These are phyloP conservation scores for Tanaodytes sp. DNA, from an alignment of 2,888 invertebrate species.

Conservation along the genomic window DNA sequence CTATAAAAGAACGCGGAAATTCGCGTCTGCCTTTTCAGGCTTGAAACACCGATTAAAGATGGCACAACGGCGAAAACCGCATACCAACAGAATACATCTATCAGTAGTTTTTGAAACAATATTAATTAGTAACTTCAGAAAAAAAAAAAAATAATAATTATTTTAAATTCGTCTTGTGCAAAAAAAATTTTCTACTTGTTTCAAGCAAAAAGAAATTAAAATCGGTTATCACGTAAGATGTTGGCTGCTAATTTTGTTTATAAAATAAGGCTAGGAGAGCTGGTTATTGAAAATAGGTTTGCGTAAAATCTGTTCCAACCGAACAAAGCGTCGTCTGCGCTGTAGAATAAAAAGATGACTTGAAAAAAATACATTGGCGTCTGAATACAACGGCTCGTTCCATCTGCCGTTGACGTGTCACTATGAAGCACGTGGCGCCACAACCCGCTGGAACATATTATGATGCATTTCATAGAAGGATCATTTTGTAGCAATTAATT, in stretches of 20 bases:
- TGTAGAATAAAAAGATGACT: constrained; percentile 24
- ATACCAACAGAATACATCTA: no score
- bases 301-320: not conserved
- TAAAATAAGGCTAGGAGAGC: no score
- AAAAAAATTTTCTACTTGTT: constrained; percentile 4
- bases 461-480: constrained; percentile 10
- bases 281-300: not conserved
- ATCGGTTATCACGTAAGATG: not conserved
- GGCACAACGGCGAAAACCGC: no score
- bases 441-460: constrained; percentile 26
- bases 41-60: constrained; percentile 21
- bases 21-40: no score
- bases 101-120: no score
- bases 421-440: constrained; percentile 25
- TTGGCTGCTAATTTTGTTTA: no score
- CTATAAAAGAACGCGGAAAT: constrained; percentile 32
- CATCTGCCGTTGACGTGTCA: constrained; percentile 24
- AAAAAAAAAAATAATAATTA: no score
- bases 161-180: constrained; percentile 21
- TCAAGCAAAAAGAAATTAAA: constrained; percentile 10
- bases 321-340: not conserved
- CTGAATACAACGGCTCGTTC: constrained; percentile 18
- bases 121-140: no score
- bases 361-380: constrained; percentile 13
- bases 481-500: constrained; percentile 17